These are phyloP conservation scores for Xanthostigma xanthostigma DNA, from an alignment of 2,888 invertebrate genomes.

Conservation along the genomic window DNA sequence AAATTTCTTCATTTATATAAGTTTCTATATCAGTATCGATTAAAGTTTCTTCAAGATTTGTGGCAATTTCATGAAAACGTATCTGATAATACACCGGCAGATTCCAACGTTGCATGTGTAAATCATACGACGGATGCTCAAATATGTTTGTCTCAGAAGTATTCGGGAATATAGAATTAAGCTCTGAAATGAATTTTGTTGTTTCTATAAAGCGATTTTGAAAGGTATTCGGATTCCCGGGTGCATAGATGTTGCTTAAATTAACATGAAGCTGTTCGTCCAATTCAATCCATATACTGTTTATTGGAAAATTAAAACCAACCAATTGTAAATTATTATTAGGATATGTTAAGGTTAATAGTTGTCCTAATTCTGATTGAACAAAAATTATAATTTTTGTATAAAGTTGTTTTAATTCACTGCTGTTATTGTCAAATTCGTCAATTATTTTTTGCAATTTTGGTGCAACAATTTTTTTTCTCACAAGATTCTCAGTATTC, in stretches of 20 bases:
- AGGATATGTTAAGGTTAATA: neutral
- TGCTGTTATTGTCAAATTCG: conserved; percentile 31
- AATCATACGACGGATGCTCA: conserved; percentile 54
- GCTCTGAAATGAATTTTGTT: conserved; percentile 53
- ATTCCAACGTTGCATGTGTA: conserved; percentile 73
- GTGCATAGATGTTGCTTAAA: conserved; percentile 73
- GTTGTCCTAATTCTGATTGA: conserved; percentile 42
- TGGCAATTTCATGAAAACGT: conserved; percentile 85
- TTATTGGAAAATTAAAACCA: conserved; percentile 63
- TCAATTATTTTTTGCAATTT: conserved; percentile 55
- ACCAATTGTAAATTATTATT: conserved; percentile 15
- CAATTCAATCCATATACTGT: conserved; percentile 78
- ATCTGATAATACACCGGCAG: conserved; percentile 94
- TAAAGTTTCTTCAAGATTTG: conserved; percentile 38
- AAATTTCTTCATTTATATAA: conserved; percentile 19
- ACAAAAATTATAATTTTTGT: conserved; percentile 54
- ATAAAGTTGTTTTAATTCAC: conserved; percentile 44
- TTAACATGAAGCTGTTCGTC: conserved; percentile 69
- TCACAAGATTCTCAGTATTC: conserved; percentile 57
- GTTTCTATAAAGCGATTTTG: conserved; percentile 69
- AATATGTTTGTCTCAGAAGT: conserved; percentile 40
- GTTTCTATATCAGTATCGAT: conserved; percentile 17
- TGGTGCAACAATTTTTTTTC: conserved; percentile 50
- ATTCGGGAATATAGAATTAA: conserved; percentile 49
- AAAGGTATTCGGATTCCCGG: conserved; percentile 82